Evolutionary conservation across 2,797 vertebrate species (phyloP), one percentile per base, ranked within the genome.

Genomic region (Myotis myotis): DNA sequence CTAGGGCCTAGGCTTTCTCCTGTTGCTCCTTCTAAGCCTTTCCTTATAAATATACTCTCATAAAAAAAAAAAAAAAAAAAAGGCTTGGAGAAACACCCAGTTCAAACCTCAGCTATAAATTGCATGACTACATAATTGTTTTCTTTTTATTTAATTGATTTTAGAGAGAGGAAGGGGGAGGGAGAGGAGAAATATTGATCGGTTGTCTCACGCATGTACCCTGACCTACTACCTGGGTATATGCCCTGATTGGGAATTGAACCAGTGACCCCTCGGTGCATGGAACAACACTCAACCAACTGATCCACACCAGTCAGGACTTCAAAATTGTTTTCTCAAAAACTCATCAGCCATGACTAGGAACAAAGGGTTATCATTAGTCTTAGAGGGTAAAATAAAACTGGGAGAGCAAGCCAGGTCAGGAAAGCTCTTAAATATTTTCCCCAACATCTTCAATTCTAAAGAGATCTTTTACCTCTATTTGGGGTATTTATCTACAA

Each of bases 401-500:
- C 82, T 44, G 19, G 30, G 22, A 91, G 44, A 88, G 7, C 13
- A 2, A 33, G 68, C 55, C 15, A 80, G 57, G n/a, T 17, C 44
- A 8, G 17, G 5, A 91, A 83, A 36, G 15, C 41, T 84, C 47
- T 49, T 62, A 90, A 84, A 33, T 78, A 87, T 84, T 92, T 87
- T 84, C 15, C 57, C 71, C 55, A 93, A 28, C 36, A 71, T n/a
- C 78, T 89, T 68, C 25, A 91, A 87, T 80, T 85, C 89, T 87
- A 44, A 88, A 95, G 70, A 82, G 25, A 80, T 75, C 38, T 89
- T 83, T 75, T 66, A 87, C 38, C 55, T 83, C 66, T 93, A 68
- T 74, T 5, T 68, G 20, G 47, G 88, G 44, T 70, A 86, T 91
- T 89, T 89, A 89, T 60, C 94, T 89, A 91, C 6, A 78, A 88